A percentile compares a stretch with the other conserved stretches of the same genome.
phyloP scores from a whole-genome alignment of 2,113 vertebrate species.

The Anguilla japonica region DNA sequence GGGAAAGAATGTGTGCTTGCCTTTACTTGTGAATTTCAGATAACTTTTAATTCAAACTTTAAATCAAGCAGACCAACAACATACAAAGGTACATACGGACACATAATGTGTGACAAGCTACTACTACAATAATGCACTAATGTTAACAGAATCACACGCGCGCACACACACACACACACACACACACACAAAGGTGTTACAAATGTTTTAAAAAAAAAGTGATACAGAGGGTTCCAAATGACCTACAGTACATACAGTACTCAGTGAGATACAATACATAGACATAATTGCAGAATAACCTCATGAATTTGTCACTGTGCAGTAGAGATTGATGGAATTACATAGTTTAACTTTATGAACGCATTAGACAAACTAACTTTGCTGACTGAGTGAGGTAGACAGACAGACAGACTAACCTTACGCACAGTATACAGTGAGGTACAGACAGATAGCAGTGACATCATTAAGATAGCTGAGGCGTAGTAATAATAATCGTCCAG shows the following conservation, averaged over 20 bases:
- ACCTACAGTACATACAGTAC: too few species aligned
- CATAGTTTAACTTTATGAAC: conserved; percentile 32
- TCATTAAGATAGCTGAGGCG: conserved; percentile 48
- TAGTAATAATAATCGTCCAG: conserved; percentile 48
- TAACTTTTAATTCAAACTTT: too few species aligned
- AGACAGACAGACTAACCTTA: conserved; percentile 40
- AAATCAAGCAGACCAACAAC: too few species aligned
- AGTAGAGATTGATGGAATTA: background rate
- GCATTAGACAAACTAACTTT: background rate
- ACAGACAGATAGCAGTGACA: conserved; percentile 48
- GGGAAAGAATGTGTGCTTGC: too few species aligned
- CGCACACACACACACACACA: background rate
- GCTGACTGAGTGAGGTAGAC: background rate
- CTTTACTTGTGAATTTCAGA: too few species aligned
- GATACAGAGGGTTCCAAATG: too few species aligned
- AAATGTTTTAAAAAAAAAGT: too few species aligned
- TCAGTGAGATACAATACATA: too few species aligned
- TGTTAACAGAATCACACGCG: background rate
- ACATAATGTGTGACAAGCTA: background rate
- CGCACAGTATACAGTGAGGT: conserved; percentile 47
- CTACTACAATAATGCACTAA: background rate
- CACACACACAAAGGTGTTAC: too few species aligned
- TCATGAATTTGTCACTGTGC: background rate
- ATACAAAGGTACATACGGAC: background rate
- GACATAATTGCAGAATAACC: background rate